phyloP scores from a whole-genome alignment of 2,113 vertebrate species.

The Poeciliopsis occidentalis region DNA sequence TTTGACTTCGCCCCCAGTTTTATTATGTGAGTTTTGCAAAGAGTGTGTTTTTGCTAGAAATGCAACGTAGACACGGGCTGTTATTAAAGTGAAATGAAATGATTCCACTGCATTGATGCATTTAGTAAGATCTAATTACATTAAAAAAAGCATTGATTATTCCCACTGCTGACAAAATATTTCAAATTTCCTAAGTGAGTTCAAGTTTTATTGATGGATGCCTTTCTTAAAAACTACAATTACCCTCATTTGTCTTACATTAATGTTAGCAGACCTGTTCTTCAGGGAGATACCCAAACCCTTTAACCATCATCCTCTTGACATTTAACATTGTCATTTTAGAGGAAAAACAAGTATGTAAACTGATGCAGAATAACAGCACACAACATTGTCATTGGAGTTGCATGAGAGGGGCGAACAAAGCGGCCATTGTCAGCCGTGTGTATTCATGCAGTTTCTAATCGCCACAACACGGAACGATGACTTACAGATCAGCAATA shows the following conservation, averaged over 20 bases:
- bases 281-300: background rate
- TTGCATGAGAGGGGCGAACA: slow-evolving; percentile 36
- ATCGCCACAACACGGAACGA: slow-evolving; percentile 46
- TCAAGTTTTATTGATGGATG: too few relatives aligned
- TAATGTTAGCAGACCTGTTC: too few relatives aligned
- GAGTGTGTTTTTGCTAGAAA: background rate
- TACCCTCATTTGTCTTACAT: too few relatives aligned
- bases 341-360: slow-evolving; percentile 7
- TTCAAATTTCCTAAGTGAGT: too few relatives aligned
- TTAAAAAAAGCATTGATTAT: background rate
- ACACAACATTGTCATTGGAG: slow-evolving; percentile 11
- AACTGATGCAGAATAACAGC: slow-evolving; percentile 22
- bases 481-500: slow-evolving; percentile 4
- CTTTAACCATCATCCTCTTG: background rate
- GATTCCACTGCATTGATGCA: background rate
- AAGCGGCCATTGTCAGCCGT: slow-evolving; percentile 48
- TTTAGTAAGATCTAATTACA: background rate
- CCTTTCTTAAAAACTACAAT: too few relatives aligned
- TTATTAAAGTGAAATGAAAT: background rate
- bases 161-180: background rate
- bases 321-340: background rate
- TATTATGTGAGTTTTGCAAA: background rate
- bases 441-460: slow-evolving; percentile 46
- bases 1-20: background rate
- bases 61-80: background rate